Conservation (phyloP, 2,113 vertebrate genomes). For the Trinectes maculatus region DNA sequence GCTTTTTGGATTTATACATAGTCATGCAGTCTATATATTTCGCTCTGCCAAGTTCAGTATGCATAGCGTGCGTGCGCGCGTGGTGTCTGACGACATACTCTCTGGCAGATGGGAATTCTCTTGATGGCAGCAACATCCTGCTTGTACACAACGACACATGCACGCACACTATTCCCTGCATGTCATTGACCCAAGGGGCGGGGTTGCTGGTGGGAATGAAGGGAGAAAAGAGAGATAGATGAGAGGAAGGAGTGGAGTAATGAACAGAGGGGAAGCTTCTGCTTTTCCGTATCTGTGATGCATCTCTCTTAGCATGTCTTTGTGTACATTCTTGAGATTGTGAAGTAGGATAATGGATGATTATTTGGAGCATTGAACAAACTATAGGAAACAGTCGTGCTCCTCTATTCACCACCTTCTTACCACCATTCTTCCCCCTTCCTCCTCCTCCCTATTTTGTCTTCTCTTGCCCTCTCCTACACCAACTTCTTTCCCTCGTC, state of each 20-base stretch:
- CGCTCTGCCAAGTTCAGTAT: no score
- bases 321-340: conserved; percentile 51
- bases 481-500: background rate
- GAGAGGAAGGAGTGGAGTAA: background rate
- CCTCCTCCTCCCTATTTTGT: background rate
- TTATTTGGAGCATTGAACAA: conserved; percentile 29
- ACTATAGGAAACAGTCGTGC: conserved; percentile 29
- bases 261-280: conserved; percentile 14
- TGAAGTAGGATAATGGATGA: conserved; percentile 31
- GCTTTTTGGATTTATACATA: background rate
- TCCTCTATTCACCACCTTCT: conserved; percentile 24
- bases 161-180: conserved; percentile 43
- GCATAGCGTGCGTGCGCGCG: conserved; percentile 8
- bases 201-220: conserved; percentile 31
- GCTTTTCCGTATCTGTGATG: conserved; percentile 17
- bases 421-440: conserved; percentile 26
- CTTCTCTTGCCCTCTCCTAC: background rate
- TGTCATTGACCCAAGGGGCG: conserved; percentile 65
- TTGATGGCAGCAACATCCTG: conserved; percentile 73
- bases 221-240: background rate
- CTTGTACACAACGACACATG: conserved; percentile 44
- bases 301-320: conserved; percentile 3
- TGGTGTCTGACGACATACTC: conserved; percentile 27
- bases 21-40: no score
- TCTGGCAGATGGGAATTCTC: conserved; percentile 73